Conservation (phyloP, 2,113 vertebrate species). For the Alouatta palliata region DNA sequence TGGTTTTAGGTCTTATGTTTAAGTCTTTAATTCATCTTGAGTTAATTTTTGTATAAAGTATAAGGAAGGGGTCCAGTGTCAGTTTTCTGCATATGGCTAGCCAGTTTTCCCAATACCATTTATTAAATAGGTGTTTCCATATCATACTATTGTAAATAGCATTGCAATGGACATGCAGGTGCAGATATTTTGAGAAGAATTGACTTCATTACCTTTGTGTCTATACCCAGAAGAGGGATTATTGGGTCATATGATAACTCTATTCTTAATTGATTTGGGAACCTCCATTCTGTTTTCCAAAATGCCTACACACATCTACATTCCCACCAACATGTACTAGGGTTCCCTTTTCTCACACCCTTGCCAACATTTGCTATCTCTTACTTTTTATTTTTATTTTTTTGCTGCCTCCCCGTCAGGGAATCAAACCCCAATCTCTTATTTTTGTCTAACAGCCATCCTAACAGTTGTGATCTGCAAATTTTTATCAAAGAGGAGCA, state of each 20-base stretch:
- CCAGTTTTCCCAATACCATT: too few relatives aligned
- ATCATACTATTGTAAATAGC: background rate
- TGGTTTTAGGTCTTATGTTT: too few relatives aligned
- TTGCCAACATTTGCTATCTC: background rate
- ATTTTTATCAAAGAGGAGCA: background rate
- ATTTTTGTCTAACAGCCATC: background rate
- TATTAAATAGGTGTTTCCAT: background rate
- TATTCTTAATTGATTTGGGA: background rate
- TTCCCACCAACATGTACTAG: background rate
- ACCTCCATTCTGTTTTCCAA: background rate
- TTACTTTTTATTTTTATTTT: background rate
- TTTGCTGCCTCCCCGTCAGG: too few relatives aligned
- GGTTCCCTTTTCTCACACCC: background rate
- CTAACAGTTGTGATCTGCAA: background rate
- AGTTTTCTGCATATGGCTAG: too few relatives aligned
- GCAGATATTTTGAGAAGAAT: background rate
- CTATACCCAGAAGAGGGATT: background rate
- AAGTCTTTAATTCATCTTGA: too few relatives aligned
- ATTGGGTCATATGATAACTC: background rate
- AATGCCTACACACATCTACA: background rate
- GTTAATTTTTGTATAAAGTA: too few relatives aligned
- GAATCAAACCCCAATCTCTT: too few relatives aligned
- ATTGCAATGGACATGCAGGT: background rate
- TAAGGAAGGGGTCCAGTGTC: too few relatives aligned
- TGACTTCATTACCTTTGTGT: background rate